Evolutionary conservation across 2,888 invertebrate species (phyloP).

Genomic region (Leptinotarsa haldemani): DNA sequence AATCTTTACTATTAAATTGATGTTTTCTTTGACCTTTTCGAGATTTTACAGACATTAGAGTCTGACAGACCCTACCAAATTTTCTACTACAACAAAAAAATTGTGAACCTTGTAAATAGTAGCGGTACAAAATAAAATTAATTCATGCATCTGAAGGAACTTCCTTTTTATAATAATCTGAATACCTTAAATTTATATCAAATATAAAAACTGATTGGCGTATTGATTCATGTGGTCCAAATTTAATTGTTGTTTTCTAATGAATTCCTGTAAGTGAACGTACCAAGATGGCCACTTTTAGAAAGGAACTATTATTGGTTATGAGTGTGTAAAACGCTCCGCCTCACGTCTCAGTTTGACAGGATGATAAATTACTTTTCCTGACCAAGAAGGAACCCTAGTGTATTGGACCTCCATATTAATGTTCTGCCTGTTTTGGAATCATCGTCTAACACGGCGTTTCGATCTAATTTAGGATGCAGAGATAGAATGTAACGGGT

Average conservation of each 20-base stretch:
- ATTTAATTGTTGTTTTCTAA: slow-evolving; percentile 15
- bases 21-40: too few relatives aligned
- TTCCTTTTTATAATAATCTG: not conserved
- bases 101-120: too few relatives aligned
- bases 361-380: slow-evolving; percentile 71
- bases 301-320: slow-evolving; percentile 72
- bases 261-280: slow-evolving; percentile 39
- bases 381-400: slow-evolving; percentile 59
- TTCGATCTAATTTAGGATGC: not conserved
- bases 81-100: too few relatives aligned
- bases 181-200: not conserved
- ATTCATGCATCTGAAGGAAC: too few relatives aligned
- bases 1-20: too few relatives aligned
- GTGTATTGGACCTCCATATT: slow-evolving; percentile 10
- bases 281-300: slow-evolving; percentile 70
- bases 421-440: slow-evolving; percentile 24
- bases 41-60: too few relatives aligned
- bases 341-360: slow-evolving; percentile 71
- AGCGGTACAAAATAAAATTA: too few relatives aligned
- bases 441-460: slow-evolving; percentile 19
- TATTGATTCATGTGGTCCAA: not conserved
- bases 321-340: slow-evolving; percentile 70
- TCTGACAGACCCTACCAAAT: too few relatives aligned
- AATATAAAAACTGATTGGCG: not conserved
- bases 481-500: not conserved